These are phyloP conservation scores for Falco punctatus DNA, from an alignment of 2,113 vertebrate species.

Conservation along the genomic window DNA sequence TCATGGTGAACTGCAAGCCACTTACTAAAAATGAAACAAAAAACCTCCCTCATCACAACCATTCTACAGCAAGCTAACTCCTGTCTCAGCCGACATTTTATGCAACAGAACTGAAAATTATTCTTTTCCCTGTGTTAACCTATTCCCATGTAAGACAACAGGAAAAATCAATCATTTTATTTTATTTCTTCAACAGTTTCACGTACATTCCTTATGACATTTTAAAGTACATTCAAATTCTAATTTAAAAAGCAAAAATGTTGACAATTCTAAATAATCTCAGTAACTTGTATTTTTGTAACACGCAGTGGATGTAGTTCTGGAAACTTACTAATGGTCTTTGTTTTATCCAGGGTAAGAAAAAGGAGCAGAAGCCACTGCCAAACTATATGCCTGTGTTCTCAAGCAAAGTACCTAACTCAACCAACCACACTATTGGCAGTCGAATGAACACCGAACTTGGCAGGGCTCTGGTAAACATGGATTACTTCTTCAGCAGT, in stretches of 20 bases:
- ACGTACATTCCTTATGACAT: neutral
- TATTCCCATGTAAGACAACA: neutral
- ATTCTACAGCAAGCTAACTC: neutral
- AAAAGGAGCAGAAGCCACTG: slow-evolving; percentile 70
- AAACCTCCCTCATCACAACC: neutral
- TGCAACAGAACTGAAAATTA: neutral
- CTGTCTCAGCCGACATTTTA: neutral
- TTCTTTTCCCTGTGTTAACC: neutral
- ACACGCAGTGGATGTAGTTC: neutral
- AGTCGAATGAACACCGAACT: slow-evolving; percentile 79
- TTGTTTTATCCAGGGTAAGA: slow-evolving; percentile 72
- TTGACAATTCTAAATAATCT: neutral
- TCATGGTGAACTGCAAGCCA: neutral
- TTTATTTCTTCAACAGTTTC: neutral
- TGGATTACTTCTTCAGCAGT: slow-evolving; percentile 76
- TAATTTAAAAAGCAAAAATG: neutral
- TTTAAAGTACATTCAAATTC: neutral
- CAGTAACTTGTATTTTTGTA: neutral
- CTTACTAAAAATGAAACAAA: neutral
- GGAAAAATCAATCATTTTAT: neutral
- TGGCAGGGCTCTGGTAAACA: slow-evolving; percentile 74
- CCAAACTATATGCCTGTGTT: slow-evolving; percentile 71
- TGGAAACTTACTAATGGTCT: neutral
- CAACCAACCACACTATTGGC: slow-evolving; percentile 73
- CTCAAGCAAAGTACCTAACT: slow-evolving; percentile 78